phyloP scores from a whole-genome alignment of 2,888 invertebrate species.

The Octonoba sinensis region DNA sequence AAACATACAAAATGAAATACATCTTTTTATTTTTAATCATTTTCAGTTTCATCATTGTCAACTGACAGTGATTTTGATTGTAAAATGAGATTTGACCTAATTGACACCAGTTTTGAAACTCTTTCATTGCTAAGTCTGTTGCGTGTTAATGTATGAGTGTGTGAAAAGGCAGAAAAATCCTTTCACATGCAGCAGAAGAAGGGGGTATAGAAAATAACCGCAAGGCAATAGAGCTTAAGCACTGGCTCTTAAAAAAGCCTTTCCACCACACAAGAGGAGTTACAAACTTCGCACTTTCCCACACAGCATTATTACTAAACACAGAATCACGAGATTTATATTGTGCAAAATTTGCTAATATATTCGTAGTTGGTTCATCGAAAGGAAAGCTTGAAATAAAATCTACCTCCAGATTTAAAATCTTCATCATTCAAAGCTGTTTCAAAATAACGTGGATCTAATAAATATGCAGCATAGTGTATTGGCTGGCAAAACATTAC shows the following conservation, averaged over 20 bases:
- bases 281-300: neutral
- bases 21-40: too few relatives aligned
- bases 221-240: neutral
- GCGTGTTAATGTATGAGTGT: neutral
- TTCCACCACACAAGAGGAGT: neutral
- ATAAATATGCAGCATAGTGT: neutral
- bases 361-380: neutral
- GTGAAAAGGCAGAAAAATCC: neutral
- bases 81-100: too few relatives aligned
- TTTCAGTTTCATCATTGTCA: too few relatives aligned
- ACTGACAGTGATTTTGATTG: too few relatives aligned
- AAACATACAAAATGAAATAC: too few relatives aligned
- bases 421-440: neutral
- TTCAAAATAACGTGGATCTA: neutral
- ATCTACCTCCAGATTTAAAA: neutral
- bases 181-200: conserved; percentile 1
- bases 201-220: neutral
- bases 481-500: too few relatives aligned
- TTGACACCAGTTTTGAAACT: neutral
- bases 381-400: neutral
- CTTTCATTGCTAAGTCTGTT: conserved; percentile 1
- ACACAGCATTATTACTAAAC: neutral
- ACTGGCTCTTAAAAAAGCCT: neutral
- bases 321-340: neutral
- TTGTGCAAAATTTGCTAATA: neutral